phyloP scores from a whole-genome alignment of 2,888 invertebrate genomes.

The Emmelina monodactyla region DNA sequence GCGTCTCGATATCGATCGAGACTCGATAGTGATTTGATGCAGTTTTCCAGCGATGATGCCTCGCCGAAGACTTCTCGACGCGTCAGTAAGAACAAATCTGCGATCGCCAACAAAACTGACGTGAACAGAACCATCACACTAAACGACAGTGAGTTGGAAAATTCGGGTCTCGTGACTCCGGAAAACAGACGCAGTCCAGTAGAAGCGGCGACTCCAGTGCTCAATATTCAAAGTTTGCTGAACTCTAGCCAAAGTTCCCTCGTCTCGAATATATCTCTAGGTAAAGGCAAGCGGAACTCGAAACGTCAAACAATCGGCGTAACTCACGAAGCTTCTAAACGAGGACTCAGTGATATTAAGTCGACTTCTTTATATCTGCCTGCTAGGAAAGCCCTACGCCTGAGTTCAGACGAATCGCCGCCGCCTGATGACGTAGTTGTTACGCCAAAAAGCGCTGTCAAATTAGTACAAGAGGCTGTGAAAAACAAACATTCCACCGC shows the following conservation, averaged over 20 bases:
- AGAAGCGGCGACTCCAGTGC: slow-evolving; percentile 36
- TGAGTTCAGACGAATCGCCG: slow-evolving; percentile 20
- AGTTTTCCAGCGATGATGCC: slow-evolving; percentile 15
- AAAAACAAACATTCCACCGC: slow-evolving; percentile 57
- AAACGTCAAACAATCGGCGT: slow-evolving; percentile 32
- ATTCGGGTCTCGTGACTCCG: slow-evolving; percentile 30
- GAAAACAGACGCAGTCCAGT: slow-evolving; percentile 31
- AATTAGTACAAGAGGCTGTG: slow-evolving; percentile 37
- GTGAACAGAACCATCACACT: background rate
- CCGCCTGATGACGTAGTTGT: slow-evolving; percentile 25
- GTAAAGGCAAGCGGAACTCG: slow-evolving; percentile 10
- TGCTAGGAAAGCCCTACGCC: slow-evolving; percentile 17
- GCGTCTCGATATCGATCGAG: slow-evolving; percentile 30
- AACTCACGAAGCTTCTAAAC: slow-evolving; percentile 18
- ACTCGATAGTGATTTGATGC: slow-evolving; percentile 29
- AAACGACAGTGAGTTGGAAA: background rate
- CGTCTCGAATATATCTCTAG: slow-evolving; percentile 15
- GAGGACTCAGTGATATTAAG: slow-evolving; percentile 16
- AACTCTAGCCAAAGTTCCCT: slow-evolving; percentile 28
- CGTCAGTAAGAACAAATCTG: slow-evolving; percentile 16
- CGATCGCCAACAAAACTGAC: background rate
- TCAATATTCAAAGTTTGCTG: slow-evolving; percentile 39
- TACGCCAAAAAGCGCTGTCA: slow-evolving; percentile 44
- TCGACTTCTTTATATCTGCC: slow-evolving; percentile 26
- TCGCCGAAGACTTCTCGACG: slow-evolving; percentile 27